Base-by-base conservation (phyloP, 2,797 vertebrate species). In the Paratrypauchen microcephalus region DNA sequence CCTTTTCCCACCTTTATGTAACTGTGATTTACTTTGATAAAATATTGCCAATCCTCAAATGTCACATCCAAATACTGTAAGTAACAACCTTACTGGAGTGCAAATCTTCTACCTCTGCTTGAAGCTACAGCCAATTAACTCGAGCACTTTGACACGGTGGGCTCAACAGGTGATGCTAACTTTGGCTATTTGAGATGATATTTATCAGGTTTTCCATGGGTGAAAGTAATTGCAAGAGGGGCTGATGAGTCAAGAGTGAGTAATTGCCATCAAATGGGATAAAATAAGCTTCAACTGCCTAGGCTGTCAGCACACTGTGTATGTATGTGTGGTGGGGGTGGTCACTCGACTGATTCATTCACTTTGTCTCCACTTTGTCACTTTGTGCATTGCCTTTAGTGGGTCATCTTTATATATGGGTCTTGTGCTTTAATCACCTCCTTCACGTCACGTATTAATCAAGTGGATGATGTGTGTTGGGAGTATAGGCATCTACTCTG, bases 281-380 rank as follows among this genome's bases (percentile, higher is more conserved):
- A 73, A 86, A 87, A 82, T 65, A 72, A 65, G 79, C 64, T 80
- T 83, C 80, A 65, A 78, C 86, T 47, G 48, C 65, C 72, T 78
- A 75, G 74, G 70, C 71, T 86, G 77, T 83, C 70, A 72, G 50
- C 1, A 41, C 13, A 16, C 41, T 15, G 13, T 45, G 41, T 45
- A 13, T 13, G 41, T 45, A 41, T 19, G 69, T 66, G 47, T 16
- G 70, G 36, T 13, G 69, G 72, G 58, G 66, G 77, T 36, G 76
- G 76, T 71, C 85, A 68, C 69, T 83, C 12, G 23, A 83, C 45
- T 88, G 84, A 85, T 76, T 88, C 81, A 87, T 78, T 77, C 41
- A 61, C 69, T 81, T 79, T 74, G 57, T 77, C 77, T 68, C 39
- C n/a, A 36, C 71, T 71, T n/a, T n/a, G n/a, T n/a, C n/a, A n/a